These are phyloP conservation scores for Hypolimnas misippus DNA, from an alignment of 2,888 invertebrate genomes.

Conservation along the genomic window DNA sequence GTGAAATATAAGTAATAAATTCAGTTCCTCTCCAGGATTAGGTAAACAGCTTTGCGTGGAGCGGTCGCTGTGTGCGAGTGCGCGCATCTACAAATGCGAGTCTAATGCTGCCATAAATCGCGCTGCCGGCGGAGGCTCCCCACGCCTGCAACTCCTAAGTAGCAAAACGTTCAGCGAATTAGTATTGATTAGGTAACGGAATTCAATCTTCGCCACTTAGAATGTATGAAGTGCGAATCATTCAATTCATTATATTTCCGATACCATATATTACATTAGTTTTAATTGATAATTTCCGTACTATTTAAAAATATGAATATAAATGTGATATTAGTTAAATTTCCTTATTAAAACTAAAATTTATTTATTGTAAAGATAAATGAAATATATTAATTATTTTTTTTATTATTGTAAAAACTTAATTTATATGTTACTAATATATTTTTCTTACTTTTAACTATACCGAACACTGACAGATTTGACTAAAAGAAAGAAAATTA, in stretches of 20 bases:
- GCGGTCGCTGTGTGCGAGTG: constrained; percentile 9
- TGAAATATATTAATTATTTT: too few relatives aligned
- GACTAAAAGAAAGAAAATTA: too few relatives aligned
- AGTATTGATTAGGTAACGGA: constrained; percentile 71
- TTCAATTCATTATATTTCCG: background rate
- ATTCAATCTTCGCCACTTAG: constrained; percentile 55
- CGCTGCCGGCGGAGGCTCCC: constrained; percentile 56
- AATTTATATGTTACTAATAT: too few relatives aligned
- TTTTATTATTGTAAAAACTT: too few relatives aligned
- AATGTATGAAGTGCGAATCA: constrained; percentile 5
- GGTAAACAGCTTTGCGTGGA: constrained; percentile 18
- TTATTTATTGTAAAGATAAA: too few relatives aligned
- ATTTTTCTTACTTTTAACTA: too few relatives aligned
- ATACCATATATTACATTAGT: background rate
- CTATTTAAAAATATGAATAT: too few relatives aligned
- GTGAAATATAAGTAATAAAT: constrained; percentile 18
- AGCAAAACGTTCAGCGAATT: constrained; percentile 64
- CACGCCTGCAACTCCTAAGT: constrained; percentile 50
- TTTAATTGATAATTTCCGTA: background rate
- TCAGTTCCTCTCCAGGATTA: constrained; percentile 19
- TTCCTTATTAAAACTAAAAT: too few relatives aligned
- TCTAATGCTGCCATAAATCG: constrained; percentile 76
- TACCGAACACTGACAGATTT: too few relatives aligned
- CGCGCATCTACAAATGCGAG: constrained; percentile 52
- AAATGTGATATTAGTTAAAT: too few relatives aligned